Evolutionary conservation across 2,797 vertebrate genomes (phyloP), one percentile per base, ranked within the genome.

Genomic region (Sarcophilus harrisii): DNA sequence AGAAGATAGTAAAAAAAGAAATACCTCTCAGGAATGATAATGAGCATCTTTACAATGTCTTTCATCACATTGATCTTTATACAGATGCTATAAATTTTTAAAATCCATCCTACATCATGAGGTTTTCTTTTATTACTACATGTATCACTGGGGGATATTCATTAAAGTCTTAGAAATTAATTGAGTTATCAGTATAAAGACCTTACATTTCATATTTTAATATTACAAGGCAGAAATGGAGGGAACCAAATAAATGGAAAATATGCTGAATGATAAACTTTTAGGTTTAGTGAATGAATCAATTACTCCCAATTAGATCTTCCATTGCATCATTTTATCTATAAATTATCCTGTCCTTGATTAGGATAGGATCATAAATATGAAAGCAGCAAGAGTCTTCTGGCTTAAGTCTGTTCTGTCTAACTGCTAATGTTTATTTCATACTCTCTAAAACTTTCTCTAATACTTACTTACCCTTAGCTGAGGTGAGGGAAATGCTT

Each of bases 361-460:
- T 94, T 90, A 58, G 55, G n/a, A 93, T 91, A 94, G 9, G 28
- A 58, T 52, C n/a, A 52, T 96, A 96, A 97, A 97, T 96, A 94
- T 29, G 30, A 93, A 49, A 58, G 90, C 94, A 54, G 52, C 14
- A 95, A 92, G 91, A 57, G 73, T 89, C 1, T 1, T 58, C 28
- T 28, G 32, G 66, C 45, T 89, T 95, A 90, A 94, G 59, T 93
- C 81, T 58, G 38, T 93, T 87, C 24, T 13, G 21, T 95, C 93
- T 92, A 92, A 96, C 58, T 55, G 91, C 94, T 93, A 90, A 94
- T 62, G 60, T 91, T 95, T 90, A 91, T 93, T 96, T 97, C 91
- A 81, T 5, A 90, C 29, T 96, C n/a, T 57, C 87, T 94, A 57
- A 96, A 94, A 93, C 90, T 95, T 95, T 32, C 55, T 92, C 58